Evolutionary conservation across 2,888 invertebrate genomes (phyloP).

Genomic region (Chesias legatella): DNA sequence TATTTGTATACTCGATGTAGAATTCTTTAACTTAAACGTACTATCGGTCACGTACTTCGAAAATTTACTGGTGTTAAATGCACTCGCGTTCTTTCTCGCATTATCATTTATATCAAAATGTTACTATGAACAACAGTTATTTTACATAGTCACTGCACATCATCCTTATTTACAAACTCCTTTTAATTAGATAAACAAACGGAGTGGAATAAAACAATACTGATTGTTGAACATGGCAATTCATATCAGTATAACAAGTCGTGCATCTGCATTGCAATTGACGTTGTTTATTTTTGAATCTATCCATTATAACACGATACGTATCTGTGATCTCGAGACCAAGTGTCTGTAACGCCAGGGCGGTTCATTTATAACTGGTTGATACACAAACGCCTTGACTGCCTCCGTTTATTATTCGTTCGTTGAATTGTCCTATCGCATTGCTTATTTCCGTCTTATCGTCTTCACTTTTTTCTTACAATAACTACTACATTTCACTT

Average conservation of each 20-base stretch:
- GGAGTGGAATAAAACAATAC: slow-evolving; percentile 40
- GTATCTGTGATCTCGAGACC: slow-evolving; percentile 10
- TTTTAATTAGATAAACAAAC: slow-evolving; percentile 30
- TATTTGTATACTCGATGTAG: too few relatives aligned
- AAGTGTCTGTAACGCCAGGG: slow-evolving; percentile 31
- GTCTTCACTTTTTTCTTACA: slow-evolving; percentile 5
- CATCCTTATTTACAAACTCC: slow-evolving; percentile 17
- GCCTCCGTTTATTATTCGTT: slow-evolving; percentile 57
- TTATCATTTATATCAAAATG: too few relatives aligned
- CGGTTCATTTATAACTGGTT: slow-evolving; percentile 57
- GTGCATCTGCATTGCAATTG: slow-evolving; percentile 62
- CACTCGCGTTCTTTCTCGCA: too few relatives aligned
- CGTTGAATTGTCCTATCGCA: slow-evolving; percentile 44
- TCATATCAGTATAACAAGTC: slow-evolving; percentile 36
- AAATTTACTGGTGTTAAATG: too few relatives aligned
- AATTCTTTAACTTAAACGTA: too few relatives aligned
- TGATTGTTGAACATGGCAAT: slow-evolving; percentile 41
- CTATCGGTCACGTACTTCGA: too few relatives aligned
- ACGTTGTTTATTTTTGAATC: slow-evolving; percentile 65
- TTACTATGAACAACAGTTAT: too few relatives aligned
- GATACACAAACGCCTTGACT: slow-evolving; percentile 40
- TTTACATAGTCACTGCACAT: neutral
- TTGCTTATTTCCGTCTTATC: slow-evolving; percentile 43
- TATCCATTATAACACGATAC: slow-evolving; percentile 47
- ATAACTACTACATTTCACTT: slow-evolving; percentile 4